A percentile compares a stretch with the other conserved stretches of the same genome.
These are phyloP conservation scores for Cheilinus undulatus DNA, from an alignment of 2,113 vertebrate species.

Conservation along the genomic window DNA sequence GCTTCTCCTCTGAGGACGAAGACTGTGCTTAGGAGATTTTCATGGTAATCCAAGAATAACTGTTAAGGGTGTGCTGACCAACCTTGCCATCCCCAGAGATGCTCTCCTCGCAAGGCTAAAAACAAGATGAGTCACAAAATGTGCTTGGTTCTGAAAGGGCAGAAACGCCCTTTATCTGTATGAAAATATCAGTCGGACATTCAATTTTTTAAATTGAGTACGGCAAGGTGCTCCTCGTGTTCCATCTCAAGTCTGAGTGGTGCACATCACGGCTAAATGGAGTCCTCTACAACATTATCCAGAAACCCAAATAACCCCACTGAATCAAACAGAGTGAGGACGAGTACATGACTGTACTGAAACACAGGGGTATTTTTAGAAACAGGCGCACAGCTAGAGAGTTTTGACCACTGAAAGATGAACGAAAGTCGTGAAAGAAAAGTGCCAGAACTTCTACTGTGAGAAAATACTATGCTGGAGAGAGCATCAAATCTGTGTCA, in stretches of 20 bases:
- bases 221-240: background rate
- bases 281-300: slow-evolving; percentile 28
- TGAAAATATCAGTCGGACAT: slow-evolving; percentile 15
- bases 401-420: slow-evolving; percentile 29
- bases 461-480: slow-evolving; percentile 60
- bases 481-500: slow-evolving; percentile 37
- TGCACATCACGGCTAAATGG: slow-evolving; percentile 11
- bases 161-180: background rate
- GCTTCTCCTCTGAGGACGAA: background rate
- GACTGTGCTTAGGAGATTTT: background rate
- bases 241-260: background rate
- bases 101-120: background rate
- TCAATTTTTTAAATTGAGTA: slow-evolving; percentile 18
- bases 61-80: background rate
- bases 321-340: slow-evolving; percentile 34
- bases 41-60: background rate
- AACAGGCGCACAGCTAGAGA: slow-evolving; percentile 34
- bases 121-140: slow-evolving; percentile 6
- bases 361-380: slow-evolving; percentile 44
- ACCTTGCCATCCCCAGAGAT: background rate
- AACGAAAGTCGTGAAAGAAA: slow-evolving; percentile 48
- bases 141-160: background rate
- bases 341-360: slow-evolving; percentile 32
- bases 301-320: slow-evolving; percentile 14
- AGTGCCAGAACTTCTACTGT: slow-evolving; percentile 21